phyloP scores from a whole-genome alignment of 2,888 invertebrate genomes.

The Sesamia inferens region DNA sequence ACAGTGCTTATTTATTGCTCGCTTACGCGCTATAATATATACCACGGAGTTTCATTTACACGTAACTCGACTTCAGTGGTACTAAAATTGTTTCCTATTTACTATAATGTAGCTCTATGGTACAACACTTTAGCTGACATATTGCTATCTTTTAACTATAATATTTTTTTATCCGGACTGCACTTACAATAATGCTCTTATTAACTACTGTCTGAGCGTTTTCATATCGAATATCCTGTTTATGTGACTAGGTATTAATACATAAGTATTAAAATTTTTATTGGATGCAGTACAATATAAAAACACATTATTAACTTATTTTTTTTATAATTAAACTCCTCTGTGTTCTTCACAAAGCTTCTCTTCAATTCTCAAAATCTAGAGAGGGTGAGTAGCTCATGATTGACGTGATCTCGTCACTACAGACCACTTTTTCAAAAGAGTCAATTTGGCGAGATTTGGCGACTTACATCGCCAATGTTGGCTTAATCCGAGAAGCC shows the following conservation, averaged over 20 bases:
- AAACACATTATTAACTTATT: constrained; percentile 20
- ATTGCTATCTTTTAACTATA: not conserved
- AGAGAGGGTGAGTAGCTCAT: not conserved
- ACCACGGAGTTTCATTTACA: constrained; percentile 42
- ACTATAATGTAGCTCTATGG: not conserved
- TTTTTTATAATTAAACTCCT: constrained; percentile 12
- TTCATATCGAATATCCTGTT: not conserved
- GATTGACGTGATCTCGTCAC: constrained; percentile 11
- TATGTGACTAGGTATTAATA: not conserved
- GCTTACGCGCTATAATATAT: constrained; percentile 20
- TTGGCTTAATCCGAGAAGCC: constrained; percentile 3
- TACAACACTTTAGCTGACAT: not conserved
- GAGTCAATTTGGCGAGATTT: constrained; percentile 31
- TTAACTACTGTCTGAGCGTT: not conserved
- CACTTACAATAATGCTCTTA: not conserved
- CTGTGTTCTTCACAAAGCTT: constrained; percentile 1
- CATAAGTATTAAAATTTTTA: not conserved
- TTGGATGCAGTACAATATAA: not conserved
- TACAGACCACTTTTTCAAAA: constrained; percentile 15
- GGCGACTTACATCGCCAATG: not conserved
- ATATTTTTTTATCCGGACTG: not conserved
- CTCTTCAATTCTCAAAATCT: constrained; percentile 16
- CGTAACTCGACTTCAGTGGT: constrained; percentile 29
- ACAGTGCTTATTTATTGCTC: constrained; percentile 33
- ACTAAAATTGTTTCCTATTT: constrained; percentile 31